phyloP scores from a whole-genome alignment of 2,797 vertebrate species.

The Nyctibius grandis region DNA sequence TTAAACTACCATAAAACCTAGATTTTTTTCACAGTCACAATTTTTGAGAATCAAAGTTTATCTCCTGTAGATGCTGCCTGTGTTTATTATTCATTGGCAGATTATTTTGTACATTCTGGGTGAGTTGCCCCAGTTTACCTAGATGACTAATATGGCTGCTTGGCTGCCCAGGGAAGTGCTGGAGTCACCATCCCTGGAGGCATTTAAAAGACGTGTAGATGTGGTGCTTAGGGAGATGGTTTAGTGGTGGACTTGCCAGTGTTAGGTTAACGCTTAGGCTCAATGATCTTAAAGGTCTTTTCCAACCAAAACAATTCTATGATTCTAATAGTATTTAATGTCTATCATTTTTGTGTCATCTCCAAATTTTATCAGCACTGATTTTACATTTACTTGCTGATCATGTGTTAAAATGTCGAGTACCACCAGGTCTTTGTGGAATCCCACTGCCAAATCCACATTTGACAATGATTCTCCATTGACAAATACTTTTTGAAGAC shows the following conservation, averaged over 20 bases:
- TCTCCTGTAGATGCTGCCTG: background rate
- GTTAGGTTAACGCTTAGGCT: no score
- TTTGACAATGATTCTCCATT: background rate
- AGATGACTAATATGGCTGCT: background rate
- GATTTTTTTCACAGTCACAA: background rate
- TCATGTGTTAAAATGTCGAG: background rate
- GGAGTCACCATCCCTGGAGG: no score
- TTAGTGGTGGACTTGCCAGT: no score
- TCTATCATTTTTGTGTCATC: background rate
- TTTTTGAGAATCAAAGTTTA: background rate
- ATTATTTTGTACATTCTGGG: background rate
- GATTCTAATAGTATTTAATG: background rate
- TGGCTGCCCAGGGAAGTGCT: no score
- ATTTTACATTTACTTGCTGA: background rate
- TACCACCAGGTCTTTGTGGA: background rate
- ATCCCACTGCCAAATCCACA: background rate
- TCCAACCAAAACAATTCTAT: no score
- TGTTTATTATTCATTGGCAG: background rate
- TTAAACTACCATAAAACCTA: background rate
- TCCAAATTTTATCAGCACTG: background rate
- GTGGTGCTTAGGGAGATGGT: no score
- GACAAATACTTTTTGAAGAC: background rate
- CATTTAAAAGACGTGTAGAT: no score
- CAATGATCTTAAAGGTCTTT: no score
- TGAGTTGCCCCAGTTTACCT: background rate